Base-by-base conservation (phyloP, 1,140 invertebrate genomes). In the Cepaea nemoralis region DNA sequence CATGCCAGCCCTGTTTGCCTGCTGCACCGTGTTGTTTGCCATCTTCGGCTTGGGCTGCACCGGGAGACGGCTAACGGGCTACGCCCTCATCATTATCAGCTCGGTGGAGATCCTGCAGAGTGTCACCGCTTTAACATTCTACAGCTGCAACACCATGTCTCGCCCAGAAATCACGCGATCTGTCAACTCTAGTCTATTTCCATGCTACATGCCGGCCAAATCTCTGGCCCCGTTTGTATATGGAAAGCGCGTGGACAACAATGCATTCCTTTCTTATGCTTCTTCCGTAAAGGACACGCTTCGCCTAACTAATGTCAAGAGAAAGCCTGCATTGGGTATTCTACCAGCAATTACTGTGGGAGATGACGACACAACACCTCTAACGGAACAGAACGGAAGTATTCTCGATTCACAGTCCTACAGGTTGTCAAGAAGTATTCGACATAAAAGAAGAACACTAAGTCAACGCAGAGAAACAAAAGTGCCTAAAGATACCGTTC, bases 1-100 rank as follows among this genome's bases (percentile, higher is more conserved):
- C 31, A 78, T 82, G 45, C 83, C 83, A 0, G 83, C 77, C 31
- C 81, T 84, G 48, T 76, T 83, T 35, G 82, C 83, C 42, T 83
- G 80, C 77, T 35, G 83, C 50, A 48, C 83, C 27, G 22, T 84
- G 10, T 27, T 83, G 63, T 59, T 83, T 74, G 66, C 83, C 12
- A 70, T 83, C 5, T 84, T 86, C 70, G 83, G 85, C 8, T 73
- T 86, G 1, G 82, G 82, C 66, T 86, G 85, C 70, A 75, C 84
- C n/a, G 85, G 83, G 2, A 33, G 80, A 6, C 48, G 63, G 35
- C 45, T 83, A 22, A 80, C 82, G 2, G 82, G 83, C 19, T 39
- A 80, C 35, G 59, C 84, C 59, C 73, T 86, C 27, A 69, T 86
- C 8, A 22, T 78, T 27, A 50, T 85, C 59, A 80, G 76, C 77